Evolutionary conservation across 2,888 invertebrate species (phyloP).

Genomic region (Monochamus alternatus): DNA sequence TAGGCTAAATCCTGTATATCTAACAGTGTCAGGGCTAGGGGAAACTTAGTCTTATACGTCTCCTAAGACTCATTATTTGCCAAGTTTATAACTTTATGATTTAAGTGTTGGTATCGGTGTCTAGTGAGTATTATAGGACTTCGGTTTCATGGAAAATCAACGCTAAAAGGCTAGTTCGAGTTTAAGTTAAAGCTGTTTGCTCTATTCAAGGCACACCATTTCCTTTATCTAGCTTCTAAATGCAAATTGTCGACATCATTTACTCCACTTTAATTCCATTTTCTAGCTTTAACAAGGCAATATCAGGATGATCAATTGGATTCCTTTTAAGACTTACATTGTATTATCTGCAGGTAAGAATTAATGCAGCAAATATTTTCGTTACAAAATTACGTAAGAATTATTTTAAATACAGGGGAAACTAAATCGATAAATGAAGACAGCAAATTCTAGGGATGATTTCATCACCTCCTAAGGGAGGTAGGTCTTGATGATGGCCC

Average conservation of each 20-base stretch:
- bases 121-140: constrained; percentile 40
- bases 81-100: constrained; percentile 55
- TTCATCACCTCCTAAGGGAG: no score
- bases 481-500: no score
- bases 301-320: constrained; percentile 20
- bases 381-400: neutral
- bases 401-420: no score
- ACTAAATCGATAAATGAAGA: no score
- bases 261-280: constrained; percentile 36
- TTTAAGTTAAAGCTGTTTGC: constrained; percentile 34
- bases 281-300: constrained; percentile 23
- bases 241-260: constrained; percentile 40
- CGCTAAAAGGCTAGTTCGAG: constrained; percentile 39
- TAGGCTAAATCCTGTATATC: neutral
- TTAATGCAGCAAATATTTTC: neutral
- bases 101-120: constrained; percentile 51
- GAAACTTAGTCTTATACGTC: constrained; percentile 47
- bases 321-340: neutral
- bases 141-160: constrained; percentile 41
- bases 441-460: no score
- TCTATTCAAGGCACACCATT: constrained; percentile 35
- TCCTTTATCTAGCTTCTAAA: constrained; percentile 35
- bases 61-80: constrained; percentile 52
- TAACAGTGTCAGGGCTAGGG: constrained; percentile 17
- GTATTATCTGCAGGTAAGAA: no score